These are phyloP conservation scores for Tursiops truncatus DNA, from an alignment of 2,113 vertebrate species.

Conservation along the genomic window DNA sequence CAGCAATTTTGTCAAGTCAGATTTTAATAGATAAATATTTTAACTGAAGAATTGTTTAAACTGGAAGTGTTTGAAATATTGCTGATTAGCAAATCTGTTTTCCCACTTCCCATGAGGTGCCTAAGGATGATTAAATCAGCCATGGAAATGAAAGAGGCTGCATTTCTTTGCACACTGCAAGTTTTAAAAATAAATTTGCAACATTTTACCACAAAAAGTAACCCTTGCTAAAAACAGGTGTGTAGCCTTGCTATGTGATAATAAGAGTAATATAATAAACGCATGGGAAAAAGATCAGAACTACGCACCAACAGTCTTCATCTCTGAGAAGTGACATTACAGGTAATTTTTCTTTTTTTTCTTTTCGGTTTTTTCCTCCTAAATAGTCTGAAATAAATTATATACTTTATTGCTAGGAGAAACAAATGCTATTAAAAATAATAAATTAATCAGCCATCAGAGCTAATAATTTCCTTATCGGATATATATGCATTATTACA, in stretches of 20 bases:
- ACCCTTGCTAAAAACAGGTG: background rate
- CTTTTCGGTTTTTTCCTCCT: background rate
- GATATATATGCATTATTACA: background rate
- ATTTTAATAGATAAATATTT: background rate
- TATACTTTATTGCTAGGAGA: background rate
- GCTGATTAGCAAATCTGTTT: background rate
- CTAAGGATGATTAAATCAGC: background rate
- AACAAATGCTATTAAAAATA: background rate
- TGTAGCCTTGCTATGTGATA: background rate
- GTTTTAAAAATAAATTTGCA: background rate
- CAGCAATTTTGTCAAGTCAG: background rate
- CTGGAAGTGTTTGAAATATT: background rate
- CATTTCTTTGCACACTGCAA: background rate
- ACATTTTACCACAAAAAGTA: background rate
- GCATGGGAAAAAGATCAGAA: background rate
- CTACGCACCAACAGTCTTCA: background rate
- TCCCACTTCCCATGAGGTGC: background rate
- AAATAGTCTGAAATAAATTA: background rate
- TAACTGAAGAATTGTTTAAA: background rate
- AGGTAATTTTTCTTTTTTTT: background rate
- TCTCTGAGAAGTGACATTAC: background rate
- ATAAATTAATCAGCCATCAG: background rate
- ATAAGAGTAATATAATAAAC: background rate
- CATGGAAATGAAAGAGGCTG: background rate
- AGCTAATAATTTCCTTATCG: background rate